Evolutionary conservation across 2,888 invertebrate species (phyloP), one percentile per base, ranked within the genome.

Genomic region (Drosophila meridiana): DNA sequence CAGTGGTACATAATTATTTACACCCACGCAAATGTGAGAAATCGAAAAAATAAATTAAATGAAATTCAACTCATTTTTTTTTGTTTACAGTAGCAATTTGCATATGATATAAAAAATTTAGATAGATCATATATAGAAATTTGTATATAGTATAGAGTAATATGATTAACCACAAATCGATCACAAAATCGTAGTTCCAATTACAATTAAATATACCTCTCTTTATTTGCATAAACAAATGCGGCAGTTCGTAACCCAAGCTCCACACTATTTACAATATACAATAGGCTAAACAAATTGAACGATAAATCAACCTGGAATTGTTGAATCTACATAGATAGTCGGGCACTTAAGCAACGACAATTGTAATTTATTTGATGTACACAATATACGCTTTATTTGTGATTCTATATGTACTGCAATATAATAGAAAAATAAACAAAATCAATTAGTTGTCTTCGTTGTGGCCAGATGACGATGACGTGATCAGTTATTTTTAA

Each of bases 401-500:
- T 20, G 42, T 42, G 42, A 55, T 36, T 60, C 4, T 55, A 8
- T 47, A 32, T 11, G 20, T 40, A 30, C 20, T 20, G 34, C 36
- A 13, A 57, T 38, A 52, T 65, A 59, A 63, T 69, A 75, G 64
- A 57, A 59, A 52, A 34, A 13, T 36, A 69, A 32, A 30, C 28
- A 34, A 58, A 80, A 71, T 79, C 80, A 80, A 80, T 80, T 80
- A 69, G 75, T 79, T 52, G 66, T 66, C 72, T 55, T 52, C 36
- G 48, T 66, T 59, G 58, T 53, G 20, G 68, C 47, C 72, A 71
- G 77, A 83, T 80, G 81, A 69, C 77, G 83, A 72, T 83, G 83
- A 83, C 83, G 83, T 73, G 83, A 80, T 71, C 78, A 30, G 68
- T 71, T 83, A 80, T 81, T 83, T 73, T 69, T 73, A 76, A 73